These are phyloP conservation scores for Caenorhabditis sinica DNA, from an alignment of 2,888 invertebrate genomes.

Conservation along the genomic window DNA sequence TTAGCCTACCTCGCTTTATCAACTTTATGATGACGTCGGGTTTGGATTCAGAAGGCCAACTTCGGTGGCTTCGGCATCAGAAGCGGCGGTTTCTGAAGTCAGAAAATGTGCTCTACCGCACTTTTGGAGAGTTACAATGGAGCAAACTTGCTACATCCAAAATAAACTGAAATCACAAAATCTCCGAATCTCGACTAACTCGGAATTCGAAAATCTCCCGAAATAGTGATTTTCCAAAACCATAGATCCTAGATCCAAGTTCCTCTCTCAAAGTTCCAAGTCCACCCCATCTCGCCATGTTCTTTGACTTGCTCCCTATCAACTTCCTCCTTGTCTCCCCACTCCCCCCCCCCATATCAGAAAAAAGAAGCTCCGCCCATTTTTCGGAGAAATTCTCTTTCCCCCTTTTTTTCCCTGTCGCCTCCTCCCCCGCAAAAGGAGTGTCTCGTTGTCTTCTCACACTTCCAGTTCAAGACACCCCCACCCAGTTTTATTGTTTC, in stretches of 20 bases:
- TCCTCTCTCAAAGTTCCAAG: conserved; percentile 6
- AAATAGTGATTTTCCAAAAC: no score
- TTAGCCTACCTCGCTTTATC: conserved; percentile 37
- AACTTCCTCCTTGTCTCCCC: conserved; percentile 16
- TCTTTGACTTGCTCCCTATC: conserved; percentile 18
- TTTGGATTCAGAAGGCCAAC: conserved; percentile 10
- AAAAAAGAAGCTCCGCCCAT: conserved; percentile 27
- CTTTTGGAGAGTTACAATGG: neutral
- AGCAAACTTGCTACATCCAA: neutral
- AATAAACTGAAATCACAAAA: neutral
- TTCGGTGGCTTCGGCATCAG: neutral
- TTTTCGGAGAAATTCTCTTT: conserved; percentile 35
- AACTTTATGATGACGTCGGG: conserved; percentile 50
- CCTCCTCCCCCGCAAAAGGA: conserved; percentile 6
- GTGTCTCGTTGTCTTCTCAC: neutral
- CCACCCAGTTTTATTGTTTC: conserved; percentile 32
- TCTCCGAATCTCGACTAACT: neutral
- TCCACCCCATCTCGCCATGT: neutral
- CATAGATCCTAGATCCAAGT: neutral
- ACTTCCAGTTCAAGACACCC: conserved; percentile 24
- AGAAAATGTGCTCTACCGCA: neutral
- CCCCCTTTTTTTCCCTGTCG: neutral
- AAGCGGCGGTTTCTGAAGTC: conserved; percentile 28
- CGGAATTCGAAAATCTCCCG: no score
- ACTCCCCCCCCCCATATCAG: conserved; percentile 2